A percentile compares a stretch with the other conserved stretches of the same genome.
Evolutionary conservation across 2,113 vertebrate species (phyloP).

Genomic region (Myrmecophaga tridactyla): DNA sequence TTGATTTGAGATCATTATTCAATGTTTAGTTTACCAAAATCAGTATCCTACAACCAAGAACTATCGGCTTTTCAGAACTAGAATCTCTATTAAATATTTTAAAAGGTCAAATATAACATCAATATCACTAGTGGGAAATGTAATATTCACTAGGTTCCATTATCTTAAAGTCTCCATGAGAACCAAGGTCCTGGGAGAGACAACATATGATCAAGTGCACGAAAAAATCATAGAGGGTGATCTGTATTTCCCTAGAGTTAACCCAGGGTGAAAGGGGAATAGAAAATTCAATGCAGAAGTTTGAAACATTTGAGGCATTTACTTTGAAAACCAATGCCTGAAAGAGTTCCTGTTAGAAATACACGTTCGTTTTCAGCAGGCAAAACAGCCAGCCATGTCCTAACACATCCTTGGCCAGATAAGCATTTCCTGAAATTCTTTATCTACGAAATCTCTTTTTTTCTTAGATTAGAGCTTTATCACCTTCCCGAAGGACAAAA

Average conservation of each 20-base stretch:
- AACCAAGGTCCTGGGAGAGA: no score
- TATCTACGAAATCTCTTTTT: background rate
- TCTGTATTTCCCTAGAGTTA: background rate
- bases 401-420: background rate
- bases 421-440: background rate
- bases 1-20: background rate
- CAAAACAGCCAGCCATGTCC: background rate
- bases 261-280: no score
- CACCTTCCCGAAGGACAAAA: background rate
- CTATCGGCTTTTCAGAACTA: background rate
- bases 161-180: rapidly evolving
- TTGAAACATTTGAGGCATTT: rapidly evolving
- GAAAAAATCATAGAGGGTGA: rapidly evolving
- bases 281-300: background rate
- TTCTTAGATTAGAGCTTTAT: background rate
- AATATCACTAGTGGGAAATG: no score
- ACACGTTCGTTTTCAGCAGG: background rate
- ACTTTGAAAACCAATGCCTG: background rate
- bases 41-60: background rate
- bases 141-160: background rate
- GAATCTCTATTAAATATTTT: background rate
- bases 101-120: background rate
- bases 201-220: rapidly evolving
- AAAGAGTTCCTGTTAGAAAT: rapidly evolving
- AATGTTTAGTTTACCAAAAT: background rate